These are phyloP conservation scores for Phacellophora camtschatica DNA, from an alignment of 30 jellyfish, hydroid and myxozoan genomes.

Conservation along the genomic window DNA sequence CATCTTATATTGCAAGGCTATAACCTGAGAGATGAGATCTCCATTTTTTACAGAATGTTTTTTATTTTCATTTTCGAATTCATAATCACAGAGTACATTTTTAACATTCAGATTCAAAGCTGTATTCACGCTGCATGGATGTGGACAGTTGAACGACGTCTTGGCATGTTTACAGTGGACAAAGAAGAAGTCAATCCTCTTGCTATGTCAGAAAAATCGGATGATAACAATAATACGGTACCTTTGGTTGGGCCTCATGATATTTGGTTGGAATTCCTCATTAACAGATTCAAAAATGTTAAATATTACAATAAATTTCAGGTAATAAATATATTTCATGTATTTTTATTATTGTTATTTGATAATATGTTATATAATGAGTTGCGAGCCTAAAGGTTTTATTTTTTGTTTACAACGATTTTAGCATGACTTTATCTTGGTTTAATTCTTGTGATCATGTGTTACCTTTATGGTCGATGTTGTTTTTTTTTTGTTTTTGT, in stretches of 20 bases:
- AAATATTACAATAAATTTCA: slow-evolving; percentile 80
- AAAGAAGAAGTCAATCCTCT: slow-evolving; percentile 47
- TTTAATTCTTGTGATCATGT: too few species aligned
- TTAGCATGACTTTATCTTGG: too few species aligned
- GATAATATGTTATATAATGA: too few species aligned
- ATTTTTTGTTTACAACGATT: too few species aligned
- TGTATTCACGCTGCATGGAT: slow-evolving; percentile 90
- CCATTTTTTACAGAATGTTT: too few species aligned
- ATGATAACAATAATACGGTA: neutral
- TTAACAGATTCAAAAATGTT: slow-evolving; percentile 75
- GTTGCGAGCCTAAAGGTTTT: too few species aligned
- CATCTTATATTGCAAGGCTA: too few species aligned
- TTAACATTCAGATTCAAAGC: slow-evolving; percentile 70
- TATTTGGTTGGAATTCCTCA: slow-evolving; percentile 86
- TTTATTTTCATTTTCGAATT: neutral
- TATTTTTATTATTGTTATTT: too few species aligned
- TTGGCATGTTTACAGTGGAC: slow-evolving; percentile 81
- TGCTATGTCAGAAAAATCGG: slow-evolving; percentile 25
- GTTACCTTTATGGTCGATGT: too few species aligned
- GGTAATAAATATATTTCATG: too few species aligned
- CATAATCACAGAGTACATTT: neutral
- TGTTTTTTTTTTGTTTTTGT: too few species aligned
- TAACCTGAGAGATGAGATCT: too few species aligned
- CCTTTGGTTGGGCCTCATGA: slow-evolving; percentile 72
- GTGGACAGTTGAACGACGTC: slow-evolving; percentile 71